phyloP scores from a whole-genome alignment of 92 coral and sea anemone genomes.

The Anthopleura xanthogrammica region DNA sequence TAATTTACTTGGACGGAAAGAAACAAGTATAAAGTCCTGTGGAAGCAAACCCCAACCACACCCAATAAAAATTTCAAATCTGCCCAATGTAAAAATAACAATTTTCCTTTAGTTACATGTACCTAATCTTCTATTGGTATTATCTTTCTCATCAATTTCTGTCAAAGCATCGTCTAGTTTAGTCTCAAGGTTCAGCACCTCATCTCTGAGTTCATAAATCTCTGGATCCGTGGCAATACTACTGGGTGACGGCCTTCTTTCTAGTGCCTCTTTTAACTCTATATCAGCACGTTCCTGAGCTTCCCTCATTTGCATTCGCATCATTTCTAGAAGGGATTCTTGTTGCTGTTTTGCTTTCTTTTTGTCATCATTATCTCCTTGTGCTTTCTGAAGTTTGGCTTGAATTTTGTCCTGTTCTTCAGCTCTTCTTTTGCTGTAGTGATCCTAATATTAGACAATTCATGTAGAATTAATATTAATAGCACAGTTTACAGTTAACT shows the following conservation, averaged over 20 bases:
- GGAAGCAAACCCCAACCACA: too few relatives aligned
- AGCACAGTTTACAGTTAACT: too few relatives aligned
- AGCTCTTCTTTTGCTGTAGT: conserved; percentile 63
- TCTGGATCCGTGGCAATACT: conserved; percentile 82
- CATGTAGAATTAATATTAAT: neutral
- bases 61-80: too few relatives aligned
- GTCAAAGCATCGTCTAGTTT: conserved; percentile 78
- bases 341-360: conserved; percentile 80
- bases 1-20: too few relatives aligned
- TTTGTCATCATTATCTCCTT: conserved; percentile 64
- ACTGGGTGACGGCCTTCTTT: conserved; percentile 63
- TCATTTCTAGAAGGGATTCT: conserved; percentile 83
- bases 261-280: conserved; percentile 74
- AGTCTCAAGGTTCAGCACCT: conserved; percentile 72
- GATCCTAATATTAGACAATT: conserved; percentile 22
- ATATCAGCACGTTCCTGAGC: conserved; percentile 84
- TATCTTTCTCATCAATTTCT: conserved; percentile 79
- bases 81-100: too few relatives aligned
- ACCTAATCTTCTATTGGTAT: conserved; percentile 83
- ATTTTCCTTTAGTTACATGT: conserved; percentile 6
- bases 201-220: conserved; percentile 74
- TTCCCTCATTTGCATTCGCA: conserved; percentile 96
- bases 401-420: conserved; percentile 64
- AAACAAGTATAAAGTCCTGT: too few relatives aligned
- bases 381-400: conserved; percentile 68